phyloP scores from a whole-genome alignment of 2,113 vertebrate genomes.

The Silurus meridionalis region DNA sequence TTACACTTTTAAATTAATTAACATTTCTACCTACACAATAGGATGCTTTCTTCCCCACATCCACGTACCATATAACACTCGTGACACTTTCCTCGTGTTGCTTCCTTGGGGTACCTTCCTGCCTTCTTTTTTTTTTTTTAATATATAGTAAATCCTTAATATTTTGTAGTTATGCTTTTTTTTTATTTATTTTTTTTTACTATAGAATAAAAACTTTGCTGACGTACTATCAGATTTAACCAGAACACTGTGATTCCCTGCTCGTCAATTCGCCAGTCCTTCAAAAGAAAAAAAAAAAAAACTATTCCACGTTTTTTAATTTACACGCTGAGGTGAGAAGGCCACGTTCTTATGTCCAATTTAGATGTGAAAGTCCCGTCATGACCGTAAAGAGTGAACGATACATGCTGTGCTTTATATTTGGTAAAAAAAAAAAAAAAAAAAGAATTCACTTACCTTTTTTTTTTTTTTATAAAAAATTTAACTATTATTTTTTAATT shows the following conservation, averaged over 20 bases:
- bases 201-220: constrained; percentile 14
- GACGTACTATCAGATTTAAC: constrained; percentile 51
- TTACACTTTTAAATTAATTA: not conserved
- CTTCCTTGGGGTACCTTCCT: not conserved
- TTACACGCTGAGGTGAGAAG: constrained; percentile 19
- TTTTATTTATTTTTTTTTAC: not conserved
- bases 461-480: constrained; percentile 34
- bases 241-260: constrained; percentile 57
- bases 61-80: constrained; percentile 3
- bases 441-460: constrained; percentile 54
- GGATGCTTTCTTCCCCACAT: not conserved
- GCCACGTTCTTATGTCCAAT: constrained; percentile 1
- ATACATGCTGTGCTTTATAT: constrained; percentile 52
- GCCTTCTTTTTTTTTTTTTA: not conserved
- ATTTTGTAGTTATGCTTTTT: not conserved
- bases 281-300: not conserved
- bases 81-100: not conserved
- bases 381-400: constrained; percentile 53
- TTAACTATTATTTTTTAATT: constrained; percentile 58
- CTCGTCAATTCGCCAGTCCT: constrained; percentile 23
- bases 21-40: not conserved
- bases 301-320: not conserved
- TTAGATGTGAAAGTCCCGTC: constrained; percentile 1
- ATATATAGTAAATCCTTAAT: no score
- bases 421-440: constrained; percentile 34